Evolutionary conservation across 2,888 invertebrate species (phyloP), one percentile per base, ranked within the genome.

Genomic region (Lampropteryx suffumata): DNA sequence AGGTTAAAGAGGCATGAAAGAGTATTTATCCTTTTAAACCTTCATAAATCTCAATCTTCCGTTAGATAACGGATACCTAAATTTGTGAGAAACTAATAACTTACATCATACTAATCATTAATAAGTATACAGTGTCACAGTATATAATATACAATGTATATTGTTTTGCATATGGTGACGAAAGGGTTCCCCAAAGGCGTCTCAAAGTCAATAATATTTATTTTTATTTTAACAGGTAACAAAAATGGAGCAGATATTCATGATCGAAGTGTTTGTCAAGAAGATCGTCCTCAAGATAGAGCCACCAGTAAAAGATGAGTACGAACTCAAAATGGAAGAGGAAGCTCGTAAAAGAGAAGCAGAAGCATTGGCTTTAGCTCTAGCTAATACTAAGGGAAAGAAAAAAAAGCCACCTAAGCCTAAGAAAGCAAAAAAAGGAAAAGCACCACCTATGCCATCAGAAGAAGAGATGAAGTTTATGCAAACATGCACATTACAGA

Each of bases 391-490:
- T 28, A 78, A 78, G 55, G 71, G 68, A 0, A 84, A 80, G 47
- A 75, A 76, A 44, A 68, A 62, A 0, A 70, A 68, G 17, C 17
- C 17, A 24, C 55, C 61, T 8, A 50, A 52, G 28, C 46, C 69
- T 1, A 66, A 67, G 12, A 64, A 65, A 51, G 79, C 76, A 0
- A 84, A 84, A 51, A 84, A 84, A 43, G 80, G 79, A 0, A 84
- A 86, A 60, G 79, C 73, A 56, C 87, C 89, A n/a, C 80, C 80
- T 0, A 58, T 71, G 58, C 89, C 87, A 8, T 82, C 88, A 0
- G 89, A 88, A 69, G 90, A 90, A 75, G 90, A 90, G 75, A 65
- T 88, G 69, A 89, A 89, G 57, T 90, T 73, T 49, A 82, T 86
- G 82, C 81, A 85, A 75, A 84, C 89, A 1, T 90, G 90, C 55